phyloP scores from a whole-genome alignment of 2,113 vertebrate species.

The Plectropomus leopardus region DNA sequence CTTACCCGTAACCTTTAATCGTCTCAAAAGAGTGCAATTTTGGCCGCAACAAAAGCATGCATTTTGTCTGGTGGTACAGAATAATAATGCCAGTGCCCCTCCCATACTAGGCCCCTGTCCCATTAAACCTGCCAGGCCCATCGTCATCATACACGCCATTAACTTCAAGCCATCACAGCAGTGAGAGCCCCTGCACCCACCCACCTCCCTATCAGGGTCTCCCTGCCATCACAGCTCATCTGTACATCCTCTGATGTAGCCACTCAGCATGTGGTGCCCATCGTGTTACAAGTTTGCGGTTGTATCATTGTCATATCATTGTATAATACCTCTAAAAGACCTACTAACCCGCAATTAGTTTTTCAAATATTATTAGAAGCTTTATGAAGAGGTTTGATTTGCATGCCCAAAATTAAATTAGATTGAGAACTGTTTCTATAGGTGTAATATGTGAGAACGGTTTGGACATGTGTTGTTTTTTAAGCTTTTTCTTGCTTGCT shows the following conservation, averaged over 20 bases:
- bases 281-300: background rate
- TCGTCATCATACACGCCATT: slow-evolving; percentile 66
- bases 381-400: background rate
- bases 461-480: background rate
- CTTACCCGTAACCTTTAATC: slow-evolving; percentile 50
- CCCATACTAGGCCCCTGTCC: slow-evolving; percentile 40
- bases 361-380: background rate
- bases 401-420: too few relatives aligned
- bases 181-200: slow-evolving; percentile 20
- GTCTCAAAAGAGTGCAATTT: slow-evolving; percentile 45
- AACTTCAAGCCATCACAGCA: slow-evolving; percentile 52
- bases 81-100: slow-evolving; percentile 43
- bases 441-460: background rate
- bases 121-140: slow-evolving; percentile 59
- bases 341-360: background rate
- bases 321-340: background rate
- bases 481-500: too few relatives aligned
- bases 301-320: background rate
- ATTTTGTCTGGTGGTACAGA: slow-evolving; percentile 47
- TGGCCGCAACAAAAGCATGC: slow-evolving; percentile 45
- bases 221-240: slow-evolving; percentile 9
- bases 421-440: too few relatives aligned
- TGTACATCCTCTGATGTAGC: slow-evolving; percentile 13
- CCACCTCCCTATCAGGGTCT: slow-evolving; percentile 10
- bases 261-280: background rate